Evolutionary conservation across 2,113 vertebrate genomes (phyloP).

Genomic region (Herpailurus yagouaroundi): DNA sequence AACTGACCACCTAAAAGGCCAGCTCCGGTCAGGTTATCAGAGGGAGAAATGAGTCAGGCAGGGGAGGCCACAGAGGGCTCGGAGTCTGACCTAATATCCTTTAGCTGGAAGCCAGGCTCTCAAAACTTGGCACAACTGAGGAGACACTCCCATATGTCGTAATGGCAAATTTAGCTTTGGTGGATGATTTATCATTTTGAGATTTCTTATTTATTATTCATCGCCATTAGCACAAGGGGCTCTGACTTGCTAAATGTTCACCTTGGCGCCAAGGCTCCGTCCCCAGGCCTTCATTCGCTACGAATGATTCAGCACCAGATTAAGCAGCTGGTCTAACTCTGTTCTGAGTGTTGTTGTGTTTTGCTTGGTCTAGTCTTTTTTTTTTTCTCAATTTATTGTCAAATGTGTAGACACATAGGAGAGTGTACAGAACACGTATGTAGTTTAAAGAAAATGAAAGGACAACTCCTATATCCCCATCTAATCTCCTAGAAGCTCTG

Average conservation of each 20-base stretch:
- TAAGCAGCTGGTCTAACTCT: background rate
- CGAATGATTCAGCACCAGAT: background rate
- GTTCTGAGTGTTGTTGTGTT: background rate
- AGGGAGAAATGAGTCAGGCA: background rate
- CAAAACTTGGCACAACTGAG: constrained; percentile 3
- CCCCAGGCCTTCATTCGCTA: background rate
- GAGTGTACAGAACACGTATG: background rate
- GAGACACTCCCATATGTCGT: background rate
- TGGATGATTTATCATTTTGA: constrained; percentile 32
- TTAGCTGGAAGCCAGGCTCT: background rate
- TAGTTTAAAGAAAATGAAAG: background rate
- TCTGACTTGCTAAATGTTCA: background rate
- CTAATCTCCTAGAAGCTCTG: background rate
- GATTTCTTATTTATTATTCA: constrained; percentile 55
- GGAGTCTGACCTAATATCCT: background rate
- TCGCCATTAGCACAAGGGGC: constrained; percentile 21
- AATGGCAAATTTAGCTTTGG: constrained; percentile 9
- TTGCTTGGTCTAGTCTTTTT: background rate
- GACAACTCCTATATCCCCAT: background rate
- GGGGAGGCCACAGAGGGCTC: background rate
- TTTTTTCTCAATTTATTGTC: background rate
- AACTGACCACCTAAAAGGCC: background rate
- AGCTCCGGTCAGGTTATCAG: background rate
- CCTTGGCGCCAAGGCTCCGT: background rate
- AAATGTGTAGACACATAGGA: background rate